These are phyloP conservation scores for Melanotaenia pygmaea DNA, from an alignment of 2,797 vertebrate genomes.

Conservation along the genomic window DNA sequence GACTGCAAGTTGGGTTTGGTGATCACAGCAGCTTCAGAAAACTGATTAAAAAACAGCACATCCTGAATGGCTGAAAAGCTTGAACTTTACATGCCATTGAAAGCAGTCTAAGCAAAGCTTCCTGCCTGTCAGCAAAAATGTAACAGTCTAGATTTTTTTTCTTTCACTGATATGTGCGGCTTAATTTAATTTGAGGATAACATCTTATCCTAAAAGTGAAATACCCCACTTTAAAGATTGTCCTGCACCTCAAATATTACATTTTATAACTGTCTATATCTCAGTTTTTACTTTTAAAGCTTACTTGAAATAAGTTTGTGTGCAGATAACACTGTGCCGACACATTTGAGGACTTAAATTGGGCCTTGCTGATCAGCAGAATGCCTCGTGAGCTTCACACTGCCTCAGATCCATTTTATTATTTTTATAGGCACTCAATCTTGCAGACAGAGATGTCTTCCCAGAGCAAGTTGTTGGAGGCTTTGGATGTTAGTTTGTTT, in stretches of 20 bases:
- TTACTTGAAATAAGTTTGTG: conserved; percentile 53
- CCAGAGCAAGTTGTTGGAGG: conserved; percentile 12
- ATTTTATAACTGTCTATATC: conserved; percentile 62
- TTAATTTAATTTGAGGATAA: conserved; percentile 73
- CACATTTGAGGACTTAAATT: conserved; percentile 62
- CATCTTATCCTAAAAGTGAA: conserved; percentile 68
- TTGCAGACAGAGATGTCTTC: conserved; percentile 23
- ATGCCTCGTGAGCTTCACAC: conserved; percentile 33
- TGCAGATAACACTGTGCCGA: conserved; percentile 54
- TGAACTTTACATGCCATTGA: conserved; percentile 34
- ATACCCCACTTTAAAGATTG: conserved; percentile 67
- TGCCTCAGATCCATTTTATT: conserved; percentile 53
- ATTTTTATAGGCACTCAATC: neutral
- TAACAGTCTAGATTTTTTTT: conserved; percentile 40
- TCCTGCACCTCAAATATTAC: conserved; percentile 62
- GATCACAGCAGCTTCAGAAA: neutral
- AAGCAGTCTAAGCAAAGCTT: conserved; percentile 39
- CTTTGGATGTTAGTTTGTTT: conserved; percentile 47
- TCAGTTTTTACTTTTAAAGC: conserved; percentile 49
- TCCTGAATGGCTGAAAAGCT: conserved; percentile 4
- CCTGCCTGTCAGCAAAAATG: conserved; percentile 60
- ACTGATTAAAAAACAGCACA: neutral
- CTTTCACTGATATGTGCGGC: conserved; percentile 53
- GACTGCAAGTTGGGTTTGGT: neutral
- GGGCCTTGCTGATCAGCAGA: conserved; percentile 47